phyloP scores from a whole-genome alignment of 2,888 invertebrate genomes.

The Conomelus anceps region DNA sequence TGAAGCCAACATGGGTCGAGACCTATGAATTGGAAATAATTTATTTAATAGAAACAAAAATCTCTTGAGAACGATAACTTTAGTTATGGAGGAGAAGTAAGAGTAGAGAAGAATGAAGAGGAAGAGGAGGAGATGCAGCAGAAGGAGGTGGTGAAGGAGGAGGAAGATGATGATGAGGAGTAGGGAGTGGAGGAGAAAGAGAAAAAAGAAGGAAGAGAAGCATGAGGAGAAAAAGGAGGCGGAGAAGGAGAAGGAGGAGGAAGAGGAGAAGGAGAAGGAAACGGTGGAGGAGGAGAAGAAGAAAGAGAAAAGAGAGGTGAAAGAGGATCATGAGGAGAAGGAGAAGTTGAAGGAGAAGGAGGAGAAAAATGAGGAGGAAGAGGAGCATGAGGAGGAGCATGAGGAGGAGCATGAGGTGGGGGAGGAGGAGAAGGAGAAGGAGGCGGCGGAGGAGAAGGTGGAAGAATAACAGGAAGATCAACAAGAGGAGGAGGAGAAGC shows the following conservation, averaged over 20 bases:
- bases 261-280: conserved; percentile 1
- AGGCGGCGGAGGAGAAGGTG: neutral
- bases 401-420: no score
- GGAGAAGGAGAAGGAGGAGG: neutral
- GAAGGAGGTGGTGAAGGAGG: neutral
- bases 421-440: neutral
- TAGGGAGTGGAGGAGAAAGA: neutral
- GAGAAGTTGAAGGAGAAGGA: neutral
- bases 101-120: neutral
- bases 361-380: neutral
- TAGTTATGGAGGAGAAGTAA: neutral
- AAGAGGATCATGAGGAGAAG: neutral
- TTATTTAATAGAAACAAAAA: neutral
- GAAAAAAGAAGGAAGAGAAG: neutral
- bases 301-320: neutral
- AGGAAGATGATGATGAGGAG: neutral
- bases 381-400: no score
- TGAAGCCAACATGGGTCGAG: no score
- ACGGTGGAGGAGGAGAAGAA: neutral
- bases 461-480: no score
- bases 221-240: neutral
- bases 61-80: neutral
- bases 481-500: neutral
- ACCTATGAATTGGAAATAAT: no score
- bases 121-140: neutral